Base-by-base conservation (phyloP, 2,797 vertebrate genomes). In the Micropoecilia bifurca region DNA sequence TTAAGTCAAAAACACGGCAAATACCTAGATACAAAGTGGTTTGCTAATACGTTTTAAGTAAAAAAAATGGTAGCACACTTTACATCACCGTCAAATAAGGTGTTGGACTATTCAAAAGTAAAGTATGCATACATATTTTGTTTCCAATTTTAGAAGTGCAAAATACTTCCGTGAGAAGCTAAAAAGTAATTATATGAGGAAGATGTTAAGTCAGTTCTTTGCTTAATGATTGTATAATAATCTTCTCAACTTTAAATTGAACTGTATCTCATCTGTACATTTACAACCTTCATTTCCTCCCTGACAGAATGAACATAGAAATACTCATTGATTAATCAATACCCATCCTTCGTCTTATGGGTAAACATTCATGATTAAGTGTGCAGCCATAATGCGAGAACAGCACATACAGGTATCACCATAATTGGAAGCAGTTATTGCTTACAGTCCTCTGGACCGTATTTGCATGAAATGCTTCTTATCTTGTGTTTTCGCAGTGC, bases 351-450 rank as follows among this genome's bases (percentile, higher is more conserved):
- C 36, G 50, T 83, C 68, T 76, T 74, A 77, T 59, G 33, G 79
- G 76, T 75, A 85, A 81, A 80, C 48, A 79, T 47, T 78, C 28
- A 57, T 77, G 80, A 79, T 88, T 47, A 77, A 25, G 63, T 25
- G 76, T 68, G 57, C 53, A 86, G 77, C 68, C 78, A 63, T 25
- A 2, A 66, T 74, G 55, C 53, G 63, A 71, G 46, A 79, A 33
- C 14, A 39, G 69, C 80, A 79, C 72, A 55, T 43, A 43, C 41
- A 50, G 55, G 41, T 76, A 68, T 68, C 39, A 10, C 41, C 36
- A 39, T 41, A 68, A 68, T 68, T 41, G 63, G 36, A 41, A 41
- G 63, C 20, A 6, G 63, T 68, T 66, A 75, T 80, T 77, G 41
- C 43, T 71, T 55, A 25, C 45, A 43, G 80, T 75, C 57, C 68